A percentile compares a stretch with the other conserved stretches of the same genome.
These are phyloP conservation scores for Harpalus rubripes DNA, from an alignment of 2,888 invertebrate genomes.

Conservation along the genomic window DNA sequence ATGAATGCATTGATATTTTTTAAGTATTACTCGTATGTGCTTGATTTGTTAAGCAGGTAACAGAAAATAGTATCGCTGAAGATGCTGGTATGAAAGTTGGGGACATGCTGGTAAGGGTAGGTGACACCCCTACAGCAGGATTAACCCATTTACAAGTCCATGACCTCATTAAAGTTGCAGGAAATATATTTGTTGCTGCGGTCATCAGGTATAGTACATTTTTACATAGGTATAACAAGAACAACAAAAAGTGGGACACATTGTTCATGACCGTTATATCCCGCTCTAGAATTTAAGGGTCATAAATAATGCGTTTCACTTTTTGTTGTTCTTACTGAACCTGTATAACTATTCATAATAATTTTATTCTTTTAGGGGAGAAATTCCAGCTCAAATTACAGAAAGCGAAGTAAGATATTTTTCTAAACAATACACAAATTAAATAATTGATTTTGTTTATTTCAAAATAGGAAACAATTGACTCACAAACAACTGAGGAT, in stretches of 20 bases:
- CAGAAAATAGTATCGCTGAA: slow-evolving; percentile 89
- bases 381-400: slow-evolving; percentile 67
- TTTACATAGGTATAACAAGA: neutral
- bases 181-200: slow-evolving; percentile 85
- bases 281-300: too few relatives aligned
- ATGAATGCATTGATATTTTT: neutral
- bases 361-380: slow-evolving; percentile 70
- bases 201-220: slow-evolving; percentile 86
- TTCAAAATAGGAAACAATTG: slow-evolving; percentile 46
- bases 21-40: neutral
- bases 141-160: slow-evolving; percentile 90
- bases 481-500: slow-evolving; percentile 58
- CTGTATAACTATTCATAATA: neutral
- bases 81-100: slow-evolving; percentile 89
- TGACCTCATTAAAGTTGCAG: slow-evolving; percentile 84
- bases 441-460: neutral
- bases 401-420: slow-evolving; percentile 63
- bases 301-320: neutral
- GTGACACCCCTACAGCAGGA: slow-evolving; percentile 83
- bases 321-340: neutral
- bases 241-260: neutral
- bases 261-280: too few relatives aligned
- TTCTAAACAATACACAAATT: neutral
- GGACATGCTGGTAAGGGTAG: slow-evolving; percentile 90
- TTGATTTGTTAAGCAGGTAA: slow-evolving; percentile 81